Conservation (phyloP, 1,140 invertebrate species). For the Eurosta solidaginis region DNA sequence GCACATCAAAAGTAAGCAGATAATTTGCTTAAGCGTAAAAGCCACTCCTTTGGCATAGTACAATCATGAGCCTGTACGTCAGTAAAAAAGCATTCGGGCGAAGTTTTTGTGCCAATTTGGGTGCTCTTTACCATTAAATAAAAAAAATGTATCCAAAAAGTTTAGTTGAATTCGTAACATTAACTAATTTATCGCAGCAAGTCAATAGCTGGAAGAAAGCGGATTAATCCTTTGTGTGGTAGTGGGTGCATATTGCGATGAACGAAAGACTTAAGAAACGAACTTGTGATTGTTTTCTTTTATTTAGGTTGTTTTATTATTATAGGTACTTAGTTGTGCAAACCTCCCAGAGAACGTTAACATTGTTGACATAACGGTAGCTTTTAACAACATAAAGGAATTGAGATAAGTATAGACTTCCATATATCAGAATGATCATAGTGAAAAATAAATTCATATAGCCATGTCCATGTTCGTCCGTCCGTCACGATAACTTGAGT, state of each 20-base stretch:
- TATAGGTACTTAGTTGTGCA: neutral
- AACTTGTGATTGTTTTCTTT: neutral
- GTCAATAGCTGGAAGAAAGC: neutral
- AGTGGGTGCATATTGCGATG: neutral
- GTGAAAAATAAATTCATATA: too few species aligned
- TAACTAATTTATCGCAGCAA: neutral
- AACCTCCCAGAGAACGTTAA: too few species aligned
- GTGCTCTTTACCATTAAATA: neutral
- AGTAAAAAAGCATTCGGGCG: neutral
- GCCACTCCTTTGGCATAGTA: neutral
- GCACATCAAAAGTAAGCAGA: neutral
- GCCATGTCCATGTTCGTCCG: too few species aligned
- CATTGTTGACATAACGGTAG: too few species aligned
- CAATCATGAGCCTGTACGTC: neutral
- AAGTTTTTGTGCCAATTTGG: neutral
- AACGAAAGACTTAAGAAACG: constrained; percentile 2
- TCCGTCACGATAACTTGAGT: too few species aligned
- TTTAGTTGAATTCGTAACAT: neutral
- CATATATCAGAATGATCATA: too few species aligned
- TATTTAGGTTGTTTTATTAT: too few species aligned
- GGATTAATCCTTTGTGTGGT: too few species aligned
- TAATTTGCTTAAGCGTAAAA: neutral
- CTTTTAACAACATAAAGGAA: too few species aligned
- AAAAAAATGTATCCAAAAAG: neutral
- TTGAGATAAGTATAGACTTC: too few species aligned